A percentile compares a stretch with the other conserved stretches of the same genome.
Conservation (phyloP, 2,797 vertebrate genomes). For the Gallinago stenura region DNA sequence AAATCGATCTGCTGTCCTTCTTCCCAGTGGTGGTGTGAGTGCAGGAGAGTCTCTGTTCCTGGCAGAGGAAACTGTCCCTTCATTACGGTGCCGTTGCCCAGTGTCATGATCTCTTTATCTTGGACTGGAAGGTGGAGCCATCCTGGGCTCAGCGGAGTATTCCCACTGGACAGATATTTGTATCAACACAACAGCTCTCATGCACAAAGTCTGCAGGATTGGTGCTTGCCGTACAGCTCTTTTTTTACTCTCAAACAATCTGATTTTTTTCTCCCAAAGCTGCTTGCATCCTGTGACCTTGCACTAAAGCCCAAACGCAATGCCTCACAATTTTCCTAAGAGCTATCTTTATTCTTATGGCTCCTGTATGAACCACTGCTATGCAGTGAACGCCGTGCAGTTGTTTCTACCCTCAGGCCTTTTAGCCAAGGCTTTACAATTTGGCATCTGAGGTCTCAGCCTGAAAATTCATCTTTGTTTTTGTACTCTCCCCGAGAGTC, state of each 20-base stretch:
- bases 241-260: background rate
- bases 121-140: background rate
- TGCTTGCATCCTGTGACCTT: background rate
- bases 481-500: slow-evolving; percentile 28
- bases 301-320: slow-evolving; percentile 3
- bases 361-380: slow-evolving; percentile 56
- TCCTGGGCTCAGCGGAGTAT: background rate
- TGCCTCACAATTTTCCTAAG: background rate
- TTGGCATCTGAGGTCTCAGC: slow-evolving; percentile 45
- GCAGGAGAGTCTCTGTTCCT: background rate
- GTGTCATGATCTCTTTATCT: background rate
- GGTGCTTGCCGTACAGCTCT: background rate
- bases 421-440: slow-evolving; percentile 48
- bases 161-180: background rate
- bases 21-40: background rate
- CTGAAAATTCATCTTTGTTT: slow-evolving; percentile 46
- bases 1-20: background rate
- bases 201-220: background rate
- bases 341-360: slow-evolving; percentile 13
- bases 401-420: background rate
- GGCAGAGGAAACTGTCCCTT: background rate
- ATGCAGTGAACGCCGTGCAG: slow-evolving; percentile 20
- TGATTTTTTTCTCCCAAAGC: background rate
- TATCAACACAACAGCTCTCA: background rate
- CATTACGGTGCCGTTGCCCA: background rate